These are phyloP conservation scores for Pseudoips prasinana DNA, from an alignment of 2,888 invertebrate genomes.

Conservation along the genomic window DNA sequence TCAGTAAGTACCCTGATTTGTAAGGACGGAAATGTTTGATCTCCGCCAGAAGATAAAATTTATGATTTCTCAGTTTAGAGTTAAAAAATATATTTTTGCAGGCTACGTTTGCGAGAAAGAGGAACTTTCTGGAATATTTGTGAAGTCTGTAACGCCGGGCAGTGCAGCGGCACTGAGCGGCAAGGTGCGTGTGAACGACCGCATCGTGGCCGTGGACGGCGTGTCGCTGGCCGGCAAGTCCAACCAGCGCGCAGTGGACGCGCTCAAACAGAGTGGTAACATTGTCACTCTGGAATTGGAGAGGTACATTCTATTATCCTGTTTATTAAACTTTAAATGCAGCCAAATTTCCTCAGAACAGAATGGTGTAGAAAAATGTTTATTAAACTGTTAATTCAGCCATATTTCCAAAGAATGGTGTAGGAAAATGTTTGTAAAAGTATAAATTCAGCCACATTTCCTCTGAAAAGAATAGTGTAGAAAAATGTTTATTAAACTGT, in stretches of 20 bases:
- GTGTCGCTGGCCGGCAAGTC: conserved; percentile 96
- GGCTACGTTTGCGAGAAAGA: conserved; percentile 99
- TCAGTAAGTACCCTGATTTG: no score
- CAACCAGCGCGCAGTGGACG: conserved; percentile 98
- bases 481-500: no score
- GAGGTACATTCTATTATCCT: conserved; percentile 72
- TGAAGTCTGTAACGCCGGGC: conserved; percentile 97
- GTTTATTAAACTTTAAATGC: neutral
- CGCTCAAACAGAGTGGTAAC: conserved; percentile 95
- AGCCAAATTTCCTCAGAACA: no score
- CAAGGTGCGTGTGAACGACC: conserved; percentile 97
- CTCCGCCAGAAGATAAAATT: no score
- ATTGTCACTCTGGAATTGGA: conserved; percentile 94
- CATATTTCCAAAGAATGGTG: no score
- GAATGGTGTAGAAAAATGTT: no score
- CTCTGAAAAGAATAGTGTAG: no score
- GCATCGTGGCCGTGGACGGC: conserved; percentile 99
- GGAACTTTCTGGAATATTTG: conserved; percentile 98
- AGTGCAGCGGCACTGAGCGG: conserved; percentile 97
- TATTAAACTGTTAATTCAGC: no score
- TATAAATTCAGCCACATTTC: no score
- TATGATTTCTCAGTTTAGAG: no score
- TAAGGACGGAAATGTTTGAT: no score
- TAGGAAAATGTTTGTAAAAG: no score
- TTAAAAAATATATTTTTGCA: conserved; percentile 29